These are phyloP conservation scores for Heliconius hermathena DNA, from an alignment of 1,140 invertebrate genomes.

Conservation along the genomic window DNA sequence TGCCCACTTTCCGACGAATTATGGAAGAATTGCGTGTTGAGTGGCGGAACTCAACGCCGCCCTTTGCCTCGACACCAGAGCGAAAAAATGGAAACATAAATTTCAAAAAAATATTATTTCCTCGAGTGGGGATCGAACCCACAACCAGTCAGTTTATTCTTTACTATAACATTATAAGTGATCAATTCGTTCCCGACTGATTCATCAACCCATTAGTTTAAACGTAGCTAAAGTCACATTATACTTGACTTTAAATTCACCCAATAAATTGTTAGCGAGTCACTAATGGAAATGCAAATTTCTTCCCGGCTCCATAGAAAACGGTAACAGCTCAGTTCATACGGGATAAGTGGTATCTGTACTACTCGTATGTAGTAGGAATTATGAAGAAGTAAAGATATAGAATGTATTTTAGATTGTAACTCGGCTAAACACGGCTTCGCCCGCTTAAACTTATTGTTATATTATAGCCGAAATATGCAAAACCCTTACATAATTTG, in stretches of 20 bases:
- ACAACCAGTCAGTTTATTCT: neutral
- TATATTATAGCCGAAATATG: neutral
- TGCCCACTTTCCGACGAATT: too few species aligned
- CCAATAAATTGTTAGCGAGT: constrained; percentile 47
- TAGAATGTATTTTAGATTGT: neutral
- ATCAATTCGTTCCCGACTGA: neutral
- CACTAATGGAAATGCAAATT: constrained; percentile 64
- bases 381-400: neutral
- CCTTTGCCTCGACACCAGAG: too few species aligned
- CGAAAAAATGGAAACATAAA: too few species aligned
- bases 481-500: neutral
- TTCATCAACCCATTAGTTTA: constrained; percentile 17
- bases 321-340: constrained; percentile 36
- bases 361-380: neutral
- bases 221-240: constrained; percentile 27
- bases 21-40: too few species aligned
- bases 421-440: too few species aligned
- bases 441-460: too few species aligned
- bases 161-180: neutral
- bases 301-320: constrained; percentile 48
- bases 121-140: too few species aligned
- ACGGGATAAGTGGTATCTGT: constrained; percentile 2
- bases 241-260: constrained; percentile 36
- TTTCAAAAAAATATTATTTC: too few species aligned
- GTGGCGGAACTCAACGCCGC: too few species aligned